Percentiles rank a stretch among this genome's conserved stretches.
Evolutionary conservation across 2,113 vertebrate species (phyloP).

Genomic region (Thamnaconus septentrionalis): DNA sequence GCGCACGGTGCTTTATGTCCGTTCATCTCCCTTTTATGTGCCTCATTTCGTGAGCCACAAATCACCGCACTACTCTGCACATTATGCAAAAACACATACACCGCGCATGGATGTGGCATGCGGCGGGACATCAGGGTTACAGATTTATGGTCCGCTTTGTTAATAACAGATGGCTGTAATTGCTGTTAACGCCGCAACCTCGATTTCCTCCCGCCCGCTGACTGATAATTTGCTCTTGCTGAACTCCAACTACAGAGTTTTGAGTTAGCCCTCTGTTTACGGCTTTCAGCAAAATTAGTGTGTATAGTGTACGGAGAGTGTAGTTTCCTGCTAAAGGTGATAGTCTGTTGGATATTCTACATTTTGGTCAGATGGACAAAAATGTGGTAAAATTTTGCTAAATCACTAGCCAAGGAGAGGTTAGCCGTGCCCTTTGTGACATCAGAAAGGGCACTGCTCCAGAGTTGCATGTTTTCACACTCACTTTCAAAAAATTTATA

Average conservation of each 20-base stretch:
- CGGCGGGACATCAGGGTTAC: neutral
- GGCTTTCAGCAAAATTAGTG: too few relatives aligned
- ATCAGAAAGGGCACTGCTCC: too few relatives aligned
- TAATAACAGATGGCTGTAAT: conserved; percentile 12
- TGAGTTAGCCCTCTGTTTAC: neutral
- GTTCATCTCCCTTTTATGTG: conserved; percentile 43
- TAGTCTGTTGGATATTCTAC: too few relatives aligned
- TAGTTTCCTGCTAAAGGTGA: too few relatives aligned
- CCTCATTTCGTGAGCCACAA: conserved; percentile 33
- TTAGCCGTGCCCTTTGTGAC: too few relatives aligned
- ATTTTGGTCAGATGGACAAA: too few relatives aligned
- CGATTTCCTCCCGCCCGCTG: neutral
- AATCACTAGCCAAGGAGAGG: too few relatives aligned
- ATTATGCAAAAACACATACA: conserved; percentile 16
- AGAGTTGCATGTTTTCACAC: too few relatives aligned
- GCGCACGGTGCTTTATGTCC: conserved; percentile 45
- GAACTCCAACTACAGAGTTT: neutral
- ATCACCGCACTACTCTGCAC: conserved; percentile 32
- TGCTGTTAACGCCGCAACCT: conserved; percentile 20
- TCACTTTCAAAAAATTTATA: too few relatives aligned
- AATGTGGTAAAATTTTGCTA: too few relatives aligned
- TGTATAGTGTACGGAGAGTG: too few relatives aligned
- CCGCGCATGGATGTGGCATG: conserved; percentile 5
- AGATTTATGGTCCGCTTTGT: conserved; percentile 12
- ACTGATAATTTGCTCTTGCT: neutral